Evolutionary conservation across 2,113 vertebrate genomes (phyloP), one percentile per base, ranked within the genome.

Genomic region (Zapus hudsonius): DNA sequence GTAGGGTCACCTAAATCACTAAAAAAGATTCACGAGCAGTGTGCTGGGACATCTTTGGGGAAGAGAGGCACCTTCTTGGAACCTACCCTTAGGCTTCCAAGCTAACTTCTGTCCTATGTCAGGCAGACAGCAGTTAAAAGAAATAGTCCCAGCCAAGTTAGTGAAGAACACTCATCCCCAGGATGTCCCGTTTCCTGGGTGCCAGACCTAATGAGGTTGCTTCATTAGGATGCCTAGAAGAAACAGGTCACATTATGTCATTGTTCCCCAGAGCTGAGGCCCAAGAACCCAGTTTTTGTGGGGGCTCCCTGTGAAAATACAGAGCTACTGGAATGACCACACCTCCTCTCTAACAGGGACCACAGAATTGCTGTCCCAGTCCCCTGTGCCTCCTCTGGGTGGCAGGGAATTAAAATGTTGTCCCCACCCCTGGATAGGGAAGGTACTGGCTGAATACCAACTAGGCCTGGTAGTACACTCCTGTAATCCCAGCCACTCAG

Each of bases 181-280:
- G 38, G n/a, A 22, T 52, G 25, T 36, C 13, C 42, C 44, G 3
- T 12, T 27, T n/a, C 40, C 38, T 79, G 6, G 0, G 22, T 23
- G 29, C 23, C 16, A 79, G 52, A 52, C 52, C 52, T 52, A 25
- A 57, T 1, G 38, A 36, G 13, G 16, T 75, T 15, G 33, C 38
- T 31, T 67, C 64, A 31, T 31, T 33, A 9, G 0, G 52, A 52
- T 52, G 52, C 52, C 52, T 52, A 15, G 52, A 52, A 52, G 52
- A 52, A 52, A 52, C 16, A 52, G 52, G 52, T 52, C 52, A 52
- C 22, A 3, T 27, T 1, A 52, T 7, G 33, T n/a, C 61, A 11
- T 44, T 0, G 36, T 12, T 33, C 16, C 38, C 23, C 47, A 0
- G 2, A 0, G 1, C 25, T 61, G 7, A 4, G 72, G 4, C 31